Evolutionary conservation across 2,797 vertebrate species (phyloP), one percentile per base, ranked within the genome.

Genomic region (Myoxocephalus aenaeus): DNA sequence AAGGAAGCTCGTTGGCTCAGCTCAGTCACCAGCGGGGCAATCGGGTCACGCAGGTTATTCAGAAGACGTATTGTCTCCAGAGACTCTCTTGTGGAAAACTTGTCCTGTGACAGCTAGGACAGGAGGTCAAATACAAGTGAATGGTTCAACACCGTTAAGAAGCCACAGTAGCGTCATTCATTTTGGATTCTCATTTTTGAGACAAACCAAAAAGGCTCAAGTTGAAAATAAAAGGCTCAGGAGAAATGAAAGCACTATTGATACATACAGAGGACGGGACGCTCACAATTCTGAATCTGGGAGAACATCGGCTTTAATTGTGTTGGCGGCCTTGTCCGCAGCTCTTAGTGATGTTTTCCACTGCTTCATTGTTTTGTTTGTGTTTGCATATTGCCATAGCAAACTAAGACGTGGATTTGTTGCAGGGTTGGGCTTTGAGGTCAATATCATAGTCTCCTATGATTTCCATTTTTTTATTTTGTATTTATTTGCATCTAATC

Each of bases 401-500:
- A 56, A 53, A 50, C 8, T 2, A 29, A 70, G 27, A 69, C 1
- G 10, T 42, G 32, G 57, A 32, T 57, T 44, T 64, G 18, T 56
- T 42, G 15, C 40, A 7, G 46, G 48, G 29, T 27, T 1, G n/a
- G 58, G 15, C 56, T 65, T 59, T 54, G 51, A 61, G 62, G 54
- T 44, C 36, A 29, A 51, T 12, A 7, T 17, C 46, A 40, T 36
- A 17, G 27, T 29, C 56, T 56, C 18, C 15, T 32, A 0, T 69
- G 42, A 48, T 44, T 34, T 34, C 2, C 2, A 32, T 32, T 4
- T 29, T 70, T 59, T 32, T 3, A 38, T 38, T 38, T 38, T 38
- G 36, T 38, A 34, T 38, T 38, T 38, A 75, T 75, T 58, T 57
- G 14, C 46, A 48, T 57, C 40, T 57, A 48, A 57, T 65, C 32